Conservation (phyloP, 2,797 vertebrate genomes). For the Danio aesculapii region DNA sequence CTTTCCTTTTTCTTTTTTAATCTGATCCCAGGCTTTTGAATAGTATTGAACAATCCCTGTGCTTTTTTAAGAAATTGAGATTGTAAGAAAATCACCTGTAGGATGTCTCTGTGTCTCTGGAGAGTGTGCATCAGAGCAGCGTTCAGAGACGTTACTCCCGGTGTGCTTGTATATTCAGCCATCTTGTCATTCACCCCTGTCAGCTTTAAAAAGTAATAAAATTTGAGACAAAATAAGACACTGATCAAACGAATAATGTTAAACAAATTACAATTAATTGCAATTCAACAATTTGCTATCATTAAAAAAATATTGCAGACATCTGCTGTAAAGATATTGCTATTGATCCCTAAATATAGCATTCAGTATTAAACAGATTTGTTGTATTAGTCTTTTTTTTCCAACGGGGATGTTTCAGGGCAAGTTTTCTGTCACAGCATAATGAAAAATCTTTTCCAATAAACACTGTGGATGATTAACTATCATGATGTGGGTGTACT, state of each 20-base stretch:
- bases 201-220: constrained; percentile 75
- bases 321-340: too few species aligned
- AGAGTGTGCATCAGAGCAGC: constrained; percentile 96
- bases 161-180: constrained; percentile 92
- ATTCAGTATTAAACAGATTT: too few species aligned
- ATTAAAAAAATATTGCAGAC: too few species aligned
- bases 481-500: too few species aligned
- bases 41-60: neutral
- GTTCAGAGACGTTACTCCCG: constrained; percentile 90
- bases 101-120: constrained; percentile 95
- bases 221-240: neutral
- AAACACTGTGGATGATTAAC: too few species aligned
- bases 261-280: neutral
- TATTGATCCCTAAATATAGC: too few species aligned
- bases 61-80: neutral
- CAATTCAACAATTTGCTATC: too few species aligned
- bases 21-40: neutral
- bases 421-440: too few species aligned
- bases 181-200: constrained; percentile 97
- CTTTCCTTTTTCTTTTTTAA: too few species aligned
- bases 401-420: too few species aligned
- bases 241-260: neutral
- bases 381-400: too few species aligned
- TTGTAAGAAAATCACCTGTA: constrained; percentile 83
- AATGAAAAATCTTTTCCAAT: too few species aligned